Evolutionary conservation across 2,888 invertebrate genomes (phyloP), one percentile per base, ranked within the genome.

Genomic region (Electrophaes corylata): DNA sequence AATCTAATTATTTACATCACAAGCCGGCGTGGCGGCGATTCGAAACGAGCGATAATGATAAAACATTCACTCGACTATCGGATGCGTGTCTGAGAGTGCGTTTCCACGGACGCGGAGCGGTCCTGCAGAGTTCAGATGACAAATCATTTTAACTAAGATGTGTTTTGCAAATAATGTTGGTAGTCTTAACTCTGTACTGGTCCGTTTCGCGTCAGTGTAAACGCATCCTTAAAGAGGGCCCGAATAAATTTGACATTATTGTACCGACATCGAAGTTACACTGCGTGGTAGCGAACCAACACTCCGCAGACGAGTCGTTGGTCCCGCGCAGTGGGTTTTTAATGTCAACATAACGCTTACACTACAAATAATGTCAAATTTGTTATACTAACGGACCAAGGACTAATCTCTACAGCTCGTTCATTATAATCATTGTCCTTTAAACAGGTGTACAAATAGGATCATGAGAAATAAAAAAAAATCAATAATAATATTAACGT

Each of bases 1-100:
- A 74, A 60, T 50, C 70, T 70, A 69, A 48, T 47, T 75, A 75
- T 75, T 67, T 75, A 75, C 75, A 75, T 59, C 58, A 58, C 65
- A 62, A 44, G 48, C 60, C 64, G 64, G 44, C 50, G 60, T 59
- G 44, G 61, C 65, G 61, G 59, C 60, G 62, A 40, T 43, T 52
- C 50, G 16, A 33, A 37, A 58, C 49, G 56, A 44, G 49, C 37
- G 50, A 41, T 39, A 39, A 50, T 51, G 2, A 39, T 47, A 4
- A 8, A 12, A 39, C 29, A 57, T 14, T 40, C 41, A 19, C 41
- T 43, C 47, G 41, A 18, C 54, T 54, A 26, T 48, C 54, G 47
- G 51, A 12, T 12, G 16, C 44, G 16, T 37, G 35, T 10, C 10
- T 2, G 4, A 29, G 2, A 29, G 26, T n/a, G n/a, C n/a, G n/a